These are phyloP conservation scores for cat (Felis catus) DNA, from an alignment of 2,113 vertebrate species.

Conservation along the genomic window DNA sequence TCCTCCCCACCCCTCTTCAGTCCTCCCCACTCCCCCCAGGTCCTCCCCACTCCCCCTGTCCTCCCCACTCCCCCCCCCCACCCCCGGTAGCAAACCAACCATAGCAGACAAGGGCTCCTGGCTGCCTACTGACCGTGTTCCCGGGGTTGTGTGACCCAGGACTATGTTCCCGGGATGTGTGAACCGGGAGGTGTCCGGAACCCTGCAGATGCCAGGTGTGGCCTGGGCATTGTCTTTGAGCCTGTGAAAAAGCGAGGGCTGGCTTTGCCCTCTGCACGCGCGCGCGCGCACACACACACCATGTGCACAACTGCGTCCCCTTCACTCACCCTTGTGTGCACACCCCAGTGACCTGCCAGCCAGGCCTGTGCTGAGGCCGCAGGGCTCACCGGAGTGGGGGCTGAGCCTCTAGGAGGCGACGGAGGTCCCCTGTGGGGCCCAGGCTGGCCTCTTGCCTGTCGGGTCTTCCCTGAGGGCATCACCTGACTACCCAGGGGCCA, in stretches of 20 bases:
- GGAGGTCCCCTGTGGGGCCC: rapidly evolving
- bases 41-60: neutral
- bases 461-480: neutral
- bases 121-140: neutral
- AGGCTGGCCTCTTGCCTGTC: neutral
- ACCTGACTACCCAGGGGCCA: neutral
- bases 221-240: neutral
- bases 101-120: neutral
- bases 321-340: neutral
- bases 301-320: neutral
- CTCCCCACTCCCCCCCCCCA: neutral
- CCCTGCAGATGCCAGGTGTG: neutral
- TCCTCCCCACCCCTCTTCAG: rapidly evolving
- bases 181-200: neutral
- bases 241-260: neutral
- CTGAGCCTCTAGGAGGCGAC: neutral
- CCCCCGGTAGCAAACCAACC: neutral
- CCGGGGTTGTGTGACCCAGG: neutral
- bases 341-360: neutral
- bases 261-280: neutral
- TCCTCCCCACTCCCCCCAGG: too few species aligned
- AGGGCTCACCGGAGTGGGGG: neutral
- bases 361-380: neutral
- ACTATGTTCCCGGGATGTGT: neutral
- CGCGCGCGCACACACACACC: rapidly evolving